Evolutionary conservation across 2,888 invertebrate species (phyloP), one percentile per base, ranked within the genome.

Genomic region (Chironomus riparius): DNA sequence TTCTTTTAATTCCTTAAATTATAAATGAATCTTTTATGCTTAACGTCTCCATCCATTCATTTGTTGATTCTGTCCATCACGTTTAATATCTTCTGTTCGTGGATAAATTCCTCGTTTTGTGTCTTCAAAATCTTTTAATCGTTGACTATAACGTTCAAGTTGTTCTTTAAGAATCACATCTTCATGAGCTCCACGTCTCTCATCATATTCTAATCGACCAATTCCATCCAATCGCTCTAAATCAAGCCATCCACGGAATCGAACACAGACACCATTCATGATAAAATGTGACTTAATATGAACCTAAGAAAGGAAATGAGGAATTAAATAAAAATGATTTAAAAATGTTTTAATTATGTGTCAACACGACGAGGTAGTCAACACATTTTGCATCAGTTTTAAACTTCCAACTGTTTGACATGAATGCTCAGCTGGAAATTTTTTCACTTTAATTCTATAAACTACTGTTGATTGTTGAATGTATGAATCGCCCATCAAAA

Each of bases 211-310:
- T 79, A 98, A 83, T 80, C 95, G 95, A 0, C 96, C 98, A 62
- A 94, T 92, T 2, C 98, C 98, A 83, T 97, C 97, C 78, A 98
- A 86, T 68, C 96, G 88, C 82, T 96, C 95, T 81, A 97, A 84
- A 83, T 98, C 97, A 78, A 98, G 85, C 93, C 95, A 97, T 4
- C 97, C 98, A 15, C 93, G 89, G 92, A 96, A 98, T 82, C 94
- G 88, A 12, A 98, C 97, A 85, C 97, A 98, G n/a, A 98, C 98
- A 71, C 98, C 98, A 85, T 98, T 97, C 95, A 98, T 95, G 81
- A 98, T 97, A 82, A 98, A 93, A 80, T 92, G 90, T 13, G 97
- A 94, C 81, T 94, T 91, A 79, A 98, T 89, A 85, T 97, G 96
- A 65, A 97, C 97, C 96, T 97, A 88, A 70, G 86, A 87, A 56